Evolutionary conservation across 2,113 vertebrate species (phyloP).

Genomic region (Sardina pilchardus): DNA sequence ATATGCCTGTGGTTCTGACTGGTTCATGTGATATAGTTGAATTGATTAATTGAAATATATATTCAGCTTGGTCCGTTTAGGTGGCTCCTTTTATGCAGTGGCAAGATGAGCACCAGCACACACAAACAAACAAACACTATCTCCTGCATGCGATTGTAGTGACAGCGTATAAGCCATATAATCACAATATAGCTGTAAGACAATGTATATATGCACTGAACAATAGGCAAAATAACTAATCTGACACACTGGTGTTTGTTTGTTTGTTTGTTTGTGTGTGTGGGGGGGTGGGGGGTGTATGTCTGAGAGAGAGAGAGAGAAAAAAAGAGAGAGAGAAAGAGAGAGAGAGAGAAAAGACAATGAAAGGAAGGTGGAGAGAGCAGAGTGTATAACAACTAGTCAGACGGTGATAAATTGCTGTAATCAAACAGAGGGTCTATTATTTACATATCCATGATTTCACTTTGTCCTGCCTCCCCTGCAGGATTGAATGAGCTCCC

Average conservation of each 20-base stretch:
- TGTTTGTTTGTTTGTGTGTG: not conserved
- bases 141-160: not conserved
- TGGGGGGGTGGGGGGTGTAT: not conserved
- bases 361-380: not conserved
- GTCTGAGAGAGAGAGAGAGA: not conserved
- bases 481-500: constrained; percentile 49
- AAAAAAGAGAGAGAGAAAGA: too few relatives aligned
- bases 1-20: too few relatives aligned
- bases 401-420: constrained; percentile 55
- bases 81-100: not conserved
- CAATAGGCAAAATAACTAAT: not conserved
- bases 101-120: not conserved
- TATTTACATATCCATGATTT: constrained; percentile 55
- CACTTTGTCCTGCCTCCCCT: constrained; percentile 42
- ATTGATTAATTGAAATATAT: too few relatives aligned
- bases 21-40: not conserved
- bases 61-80: not conserved
- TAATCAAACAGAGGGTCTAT: constrained; percentile 46
- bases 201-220: not conserved
- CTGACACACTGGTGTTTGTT: not conserved
- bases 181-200: not conserved
- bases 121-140: not conserved
- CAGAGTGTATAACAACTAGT: not conserved
- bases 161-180: not conserved
- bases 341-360: not conserved